Percentiles rank a stretch among this genome's conserved stretches.
Conservation (phyloP, 2,797 vertebrate species). For the Lagocephalus sceleratus region DNA sequence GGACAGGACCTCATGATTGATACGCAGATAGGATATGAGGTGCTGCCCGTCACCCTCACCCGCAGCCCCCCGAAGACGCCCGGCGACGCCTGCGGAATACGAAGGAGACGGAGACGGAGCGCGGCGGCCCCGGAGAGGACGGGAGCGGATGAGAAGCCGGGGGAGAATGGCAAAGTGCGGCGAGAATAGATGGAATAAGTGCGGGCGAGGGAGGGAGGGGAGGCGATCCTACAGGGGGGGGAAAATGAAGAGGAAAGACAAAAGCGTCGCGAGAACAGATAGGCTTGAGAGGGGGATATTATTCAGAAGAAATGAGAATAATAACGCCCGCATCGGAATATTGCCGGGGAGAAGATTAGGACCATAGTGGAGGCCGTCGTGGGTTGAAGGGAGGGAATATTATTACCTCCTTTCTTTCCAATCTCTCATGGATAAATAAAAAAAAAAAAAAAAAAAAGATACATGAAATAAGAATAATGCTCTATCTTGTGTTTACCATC, state of each 20-base stretch:
- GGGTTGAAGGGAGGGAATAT: conserved; percentile 54
- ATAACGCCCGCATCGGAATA: conserved; percentile 87
- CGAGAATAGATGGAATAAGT: conserved; percentile 48
- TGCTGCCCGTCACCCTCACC: conserved; percentile 47
- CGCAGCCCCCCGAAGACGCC: conserved; percentile 22
- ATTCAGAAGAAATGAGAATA: conserved; percentile 95
- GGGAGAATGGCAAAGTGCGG: conserved; percentile 63
- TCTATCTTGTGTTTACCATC: conserved; percentile 65
- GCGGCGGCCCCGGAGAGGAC: conserved; percentile 13
- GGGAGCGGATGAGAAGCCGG: conserved; percentile 79
- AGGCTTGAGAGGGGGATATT: conserved; percentile 87
- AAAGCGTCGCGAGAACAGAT: conserved; percentile 72
- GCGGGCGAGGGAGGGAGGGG: conserved; percentile 67
- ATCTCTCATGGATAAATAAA: conserved; percentile 69
- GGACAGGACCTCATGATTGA: conserved; percentile 99
- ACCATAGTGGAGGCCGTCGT: conserved; percentile 57
- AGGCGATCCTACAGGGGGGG: conserved; percentile 61
- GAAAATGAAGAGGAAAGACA: conserved; percentile 52
- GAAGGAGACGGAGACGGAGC: conserved; percentile 42
- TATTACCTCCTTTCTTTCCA: conserved; percentile 71
- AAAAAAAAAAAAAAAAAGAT: conserved; percentile 71
- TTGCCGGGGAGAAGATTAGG: conserved; percentile 88
- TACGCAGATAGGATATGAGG: conserved; percentile 96
- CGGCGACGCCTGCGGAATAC: conserved; percentile 50
- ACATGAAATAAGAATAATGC: conserved; percentile 71